Percentiles rank a stretch among this genome's conserved stretches.
Evolutionary conservation across 2,888 invertebrate species (phyloP).

Genomic region (Netelia inedita): DNA sequence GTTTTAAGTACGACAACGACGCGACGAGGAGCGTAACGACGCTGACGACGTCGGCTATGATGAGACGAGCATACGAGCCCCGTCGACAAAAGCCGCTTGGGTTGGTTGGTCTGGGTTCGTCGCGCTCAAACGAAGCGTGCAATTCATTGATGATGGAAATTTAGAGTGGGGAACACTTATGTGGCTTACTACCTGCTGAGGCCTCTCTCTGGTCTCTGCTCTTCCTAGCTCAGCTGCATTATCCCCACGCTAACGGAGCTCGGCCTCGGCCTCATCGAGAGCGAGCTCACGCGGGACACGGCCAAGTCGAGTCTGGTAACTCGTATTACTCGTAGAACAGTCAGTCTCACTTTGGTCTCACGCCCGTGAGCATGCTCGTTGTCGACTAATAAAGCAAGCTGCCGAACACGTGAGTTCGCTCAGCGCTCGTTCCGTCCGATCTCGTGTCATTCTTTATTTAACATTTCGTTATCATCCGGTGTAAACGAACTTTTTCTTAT

Average conservation of each 20-base stretch:
- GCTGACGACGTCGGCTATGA: background rate
- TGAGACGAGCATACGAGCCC: background rate
- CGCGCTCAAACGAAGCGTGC: slow-evolving; percentile 55
- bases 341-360: slow-evolving; percentile 63
- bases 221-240: background rate
- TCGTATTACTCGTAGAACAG: slow-evolving; percentile 11
- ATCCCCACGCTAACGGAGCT: slow-evolving; percentile 7
- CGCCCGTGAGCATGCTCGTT: slow-evolving; percentile 53
- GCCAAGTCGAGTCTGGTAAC: slow-evolving; percentile 3
- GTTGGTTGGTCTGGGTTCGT: background rate
- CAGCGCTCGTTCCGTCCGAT: slow-evolving; percentile 1
- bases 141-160: slow-evolving; percentile 60
- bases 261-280: slow-evolving; percentile 1
- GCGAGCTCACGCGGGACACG: background rate
- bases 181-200: slow-evolving; percentile 72
- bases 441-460: slow-evolving; percentile 7
- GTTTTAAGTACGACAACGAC: background rate
- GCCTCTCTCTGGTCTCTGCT: slow-evolving; percentile 39
- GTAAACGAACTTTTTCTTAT: no score
- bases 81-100: background rate
- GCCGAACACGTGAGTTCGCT: slow-evolving; percentile 64
- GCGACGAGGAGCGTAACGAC: background rate
- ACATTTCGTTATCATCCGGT: background rate
- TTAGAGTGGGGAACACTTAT: slow-evolving; percentile 71
- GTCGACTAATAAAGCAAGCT: slow-evolving; percentile 31